A percentile compares a stretch with the other conserved stretches of the same genome.
Conservation (phyloP, 2,888 invertebrate genomes). For the Bhutanitis thaidina region DNA sequence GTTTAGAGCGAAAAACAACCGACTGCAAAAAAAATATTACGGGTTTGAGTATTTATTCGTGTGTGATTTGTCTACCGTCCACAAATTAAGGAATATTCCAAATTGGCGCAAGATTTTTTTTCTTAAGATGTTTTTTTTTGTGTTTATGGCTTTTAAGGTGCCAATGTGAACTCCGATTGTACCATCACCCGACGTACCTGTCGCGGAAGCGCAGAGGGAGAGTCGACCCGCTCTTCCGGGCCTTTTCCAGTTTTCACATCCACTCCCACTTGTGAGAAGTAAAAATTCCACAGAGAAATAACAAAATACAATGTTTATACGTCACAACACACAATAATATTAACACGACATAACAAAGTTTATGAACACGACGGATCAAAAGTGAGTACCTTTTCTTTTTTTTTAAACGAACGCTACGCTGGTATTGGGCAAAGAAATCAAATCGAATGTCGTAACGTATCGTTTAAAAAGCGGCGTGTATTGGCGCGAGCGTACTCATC, state of each 20-base stretch:
- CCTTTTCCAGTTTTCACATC: slow-evolving; percentile 57
- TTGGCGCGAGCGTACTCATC: slow-evolving; percentile 42
- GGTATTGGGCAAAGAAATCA: slow-evolving; percentile 4
- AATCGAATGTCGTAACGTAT: slow-evolving; percentile 23
- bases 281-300: slow-evolving; percentile 9
- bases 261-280: slow-evolving; percentile 36
- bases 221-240: slow-evolving; percentile 56
- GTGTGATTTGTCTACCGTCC: too few relatives aligned
- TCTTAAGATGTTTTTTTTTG: too few relatives aligned
- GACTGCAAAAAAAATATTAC: too few relatives aligned
- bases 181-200: slow-evolving; percentile 42
- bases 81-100: too few relatives aligned
- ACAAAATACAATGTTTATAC: slow-evolving; percentile 1
- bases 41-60: too few relatives aligned
- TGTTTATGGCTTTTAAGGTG: too few relatives aligned
- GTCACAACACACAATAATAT: slow-evolving; percentile 18
- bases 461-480: slow-evolving; percentile 22
- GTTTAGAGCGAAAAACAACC: too few relatives aligned
- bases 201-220: slow-evolving; percentile 51
- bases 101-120: too few relatives aligned
- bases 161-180: background rate
- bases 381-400: background rate
- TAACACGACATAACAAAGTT: slow-evolving; percentile 9
- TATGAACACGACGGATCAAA: slow-evolving; percentile 15
- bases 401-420: background rate